These are phyloP conservation scores for Cheilosia vernalis DNA, from an alignment of 2,888 invertebrate genomes.

Conservation along the genomic window DNA sequence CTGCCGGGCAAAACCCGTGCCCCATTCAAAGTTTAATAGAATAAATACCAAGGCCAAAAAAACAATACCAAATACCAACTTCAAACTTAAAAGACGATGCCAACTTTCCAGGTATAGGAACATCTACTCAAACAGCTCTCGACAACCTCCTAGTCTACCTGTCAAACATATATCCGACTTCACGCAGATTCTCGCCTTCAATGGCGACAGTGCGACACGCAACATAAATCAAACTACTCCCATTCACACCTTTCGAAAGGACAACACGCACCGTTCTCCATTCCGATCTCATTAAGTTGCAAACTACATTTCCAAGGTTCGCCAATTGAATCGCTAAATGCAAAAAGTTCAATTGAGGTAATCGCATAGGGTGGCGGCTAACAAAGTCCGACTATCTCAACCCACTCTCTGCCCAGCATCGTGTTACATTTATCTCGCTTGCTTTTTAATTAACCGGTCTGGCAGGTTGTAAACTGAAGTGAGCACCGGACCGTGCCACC, in stretches of 20 bases:
- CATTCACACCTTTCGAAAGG: not conserved
- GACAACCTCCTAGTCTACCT: too few species aligned
- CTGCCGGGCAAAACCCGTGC: too few species aligned
- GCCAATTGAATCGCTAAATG: not conserved
- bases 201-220: too few species aligned
- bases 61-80: too few species aligned
- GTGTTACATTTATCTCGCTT: conserved; percentile 45
- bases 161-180: too few species aligned
- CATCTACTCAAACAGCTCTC: too few species aligned
- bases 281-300: not conserved
- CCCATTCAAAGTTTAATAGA: too few species aligned
- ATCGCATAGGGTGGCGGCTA: not conserved
- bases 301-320: not conserved
- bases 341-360: not conserved
- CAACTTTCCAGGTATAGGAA: too few species aligned
- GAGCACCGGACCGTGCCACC: not conserved
- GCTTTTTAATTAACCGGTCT: conserved; percentile 50
- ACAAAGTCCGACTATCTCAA: not conserved
- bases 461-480: conserved; percentile 33
- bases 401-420: conserved; percentile 1
- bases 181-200: too few species aligned
- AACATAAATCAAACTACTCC: too few species aligned
- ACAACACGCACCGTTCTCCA: not conserved
- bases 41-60: too few species aligned
- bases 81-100: too few species aligned